Base-by-base conservation (phyloP, 2,797 vertebrate species). In the Anabas testudineus region DNA sequence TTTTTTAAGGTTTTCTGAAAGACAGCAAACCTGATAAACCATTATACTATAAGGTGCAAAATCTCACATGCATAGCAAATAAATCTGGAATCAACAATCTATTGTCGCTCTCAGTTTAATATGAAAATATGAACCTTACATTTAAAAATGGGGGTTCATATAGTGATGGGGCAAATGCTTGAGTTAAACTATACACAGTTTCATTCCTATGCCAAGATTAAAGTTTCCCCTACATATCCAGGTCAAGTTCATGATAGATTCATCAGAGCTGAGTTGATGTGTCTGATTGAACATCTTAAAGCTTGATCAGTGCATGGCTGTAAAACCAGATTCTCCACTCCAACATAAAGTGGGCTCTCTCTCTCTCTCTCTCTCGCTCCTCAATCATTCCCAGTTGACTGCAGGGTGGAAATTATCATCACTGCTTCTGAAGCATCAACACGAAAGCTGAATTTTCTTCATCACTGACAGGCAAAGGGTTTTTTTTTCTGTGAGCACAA, bases 361-460 rank as follows among this genome's bases (percentile, higher is more conserved):
- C 22, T 39, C 10, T 59, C 55, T 49, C 34, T 46, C 59, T 61
- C 10, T 59, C 55, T 49, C 34, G 46, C 59, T 61, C 22, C 49
- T 82, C 68, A 47, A 39, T 85, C 77, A 78, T 70, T 76, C 56
- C 61, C 26, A 76, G 52, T 68, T 76, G 63, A 71, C 82, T 58
- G 49, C 51, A 73, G 71, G 69, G 51, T 74, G 57, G 54, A 78
- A 71, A 80, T 78, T 69, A 82, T 78, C 73, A 81, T 81, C 72
- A 67, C 54, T 63, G 66, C 83, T 57, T 91, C 76, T 74, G 71
- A 86, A 83, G 69, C 80, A 22, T 75, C 74, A 81, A 81, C 76
- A 87, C 89, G 73, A 87, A 90, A 85, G 76, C 37, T 52, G 32
- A 58, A 71, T 28, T 74, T 52, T 34, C 54, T 39, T 10, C n/a